Evolutionary conservation across 2,888 invertebrate genomes (phyloP).

Genomic region (Trachelus iudaicus): DNA sequence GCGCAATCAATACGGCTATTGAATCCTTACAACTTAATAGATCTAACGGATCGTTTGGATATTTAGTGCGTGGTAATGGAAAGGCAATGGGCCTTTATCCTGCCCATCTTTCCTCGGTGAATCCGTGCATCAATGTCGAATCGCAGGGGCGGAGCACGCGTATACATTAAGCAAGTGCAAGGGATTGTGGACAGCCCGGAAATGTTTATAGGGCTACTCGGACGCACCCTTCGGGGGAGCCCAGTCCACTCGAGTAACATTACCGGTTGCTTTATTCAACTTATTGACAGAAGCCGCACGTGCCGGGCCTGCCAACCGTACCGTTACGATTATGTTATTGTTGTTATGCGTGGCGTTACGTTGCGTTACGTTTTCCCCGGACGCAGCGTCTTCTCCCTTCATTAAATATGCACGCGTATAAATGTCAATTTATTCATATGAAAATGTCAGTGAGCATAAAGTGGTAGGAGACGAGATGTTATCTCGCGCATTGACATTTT

Average conservation of each 20-base stretch:
- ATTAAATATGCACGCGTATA: too few species aligned
- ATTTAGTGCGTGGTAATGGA: too few species aligned
- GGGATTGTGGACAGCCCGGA: slow-evolving; percentile 21
- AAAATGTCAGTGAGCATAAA: too few species aligned
- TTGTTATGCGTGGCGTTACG: slow-evolving; percentile 3
- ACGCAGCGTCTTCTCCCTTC: too few species aligned
- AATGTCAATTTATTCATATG: too few species aligned
- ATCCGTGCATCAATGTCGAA: background rate
- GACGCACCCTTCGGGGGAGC: slow-evolving; percentile 8
- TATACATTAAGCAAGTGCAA: slow-evolving; percentile 2
- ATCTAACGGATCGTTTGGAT: too few species aligned
- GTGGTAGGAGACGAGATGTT: too few species aligned
- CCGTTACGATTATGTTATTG: background rate
- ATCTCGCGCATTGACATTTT: too few species aligned
- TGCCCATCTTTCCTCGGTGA: background rate
- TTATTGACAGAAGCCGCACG: slow-evolving; percentile 15
- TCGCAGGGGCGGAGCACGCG: background rate
- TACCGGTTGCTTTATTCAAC: slow-evolving; percentile 13
- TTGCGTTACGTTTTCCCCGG: background rate
- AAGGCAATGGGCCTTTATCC: too few species aligned
- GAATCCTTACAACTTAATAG: too few species aligned
- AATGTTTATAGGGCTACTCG: slow-evolving; percentile 57
- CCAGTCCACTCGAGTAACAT: background rate
- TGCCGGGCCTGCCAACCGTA: slow-evolving; percentile 4
- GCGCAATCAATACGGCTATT: too few species aligned